These are phyloP conservation scores for Listronotus bonariensis DNA, from an alignment of 1,140 invertebrate species.

Conservation along the genomic window DNA sequence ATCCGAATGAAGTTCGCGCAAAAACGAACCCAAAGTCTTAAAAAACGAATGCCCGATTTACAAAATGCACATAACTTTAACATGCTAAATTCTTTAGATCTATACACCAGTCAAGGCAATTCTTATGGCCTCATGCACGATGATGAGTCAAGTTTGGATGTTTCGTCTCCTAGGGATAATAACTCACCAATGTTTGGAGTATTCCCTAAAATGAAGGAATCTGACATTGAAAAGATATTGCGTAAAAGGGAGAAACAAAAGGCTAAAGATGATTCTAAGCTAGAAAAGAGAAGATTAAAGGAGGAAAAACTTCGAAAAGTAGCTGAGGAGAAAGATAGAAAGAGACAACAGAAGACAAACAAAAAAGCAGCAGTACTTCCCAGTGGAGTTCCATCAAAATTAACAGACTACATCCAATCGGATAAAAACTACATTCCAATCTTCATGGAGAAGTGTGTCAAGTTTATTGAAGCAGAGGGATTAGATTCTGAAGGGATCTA, in stretches of 20 bases:
- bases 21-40: conserved; percentile 54
- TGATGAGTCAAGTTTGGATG: conserved; percentile 70
- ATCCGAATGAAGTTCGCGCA: conserved; percentile 48
- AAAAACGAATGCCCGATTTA: conserved; percentile 54
- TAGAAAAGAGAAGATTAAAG: conserved; percentile 73
- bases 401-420: conserved; percentile 65
- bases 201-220: conserved; percentile 66
- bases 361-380: conserved; percentile 58
- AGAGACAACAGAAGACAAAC: conserved; percentile 71
- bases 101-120: conserved; percentile 49
- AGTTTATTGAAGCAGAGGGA: conserved; percentile 94
- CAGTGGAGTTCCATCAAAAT: conserved; percentile 56
- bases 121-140: conserved; percentile 62
- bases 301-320: conserved; percentile 73
- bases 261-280: conserved; percentile 77
- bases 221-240: conserved; percentile 64
- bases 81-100: conserved; percentile 52
- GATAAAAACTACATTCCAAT: conserved; percentile 84
- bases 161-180: conserved; percentile 69
- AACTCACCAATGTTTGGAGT: conserved; percentile 72
- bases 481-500: conserved; percentile 95
- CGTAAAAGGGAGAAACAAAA: conserved; percentile 74
- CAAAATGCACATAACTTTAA: conserved; percentile 51
- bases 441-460: conserved; percentile 93
- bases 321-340: conserved; percentile 75